Base-by-base conservation (phyloP, 2,888 invertebrate genomes). In the Tetranychus truncatus region DNA sequence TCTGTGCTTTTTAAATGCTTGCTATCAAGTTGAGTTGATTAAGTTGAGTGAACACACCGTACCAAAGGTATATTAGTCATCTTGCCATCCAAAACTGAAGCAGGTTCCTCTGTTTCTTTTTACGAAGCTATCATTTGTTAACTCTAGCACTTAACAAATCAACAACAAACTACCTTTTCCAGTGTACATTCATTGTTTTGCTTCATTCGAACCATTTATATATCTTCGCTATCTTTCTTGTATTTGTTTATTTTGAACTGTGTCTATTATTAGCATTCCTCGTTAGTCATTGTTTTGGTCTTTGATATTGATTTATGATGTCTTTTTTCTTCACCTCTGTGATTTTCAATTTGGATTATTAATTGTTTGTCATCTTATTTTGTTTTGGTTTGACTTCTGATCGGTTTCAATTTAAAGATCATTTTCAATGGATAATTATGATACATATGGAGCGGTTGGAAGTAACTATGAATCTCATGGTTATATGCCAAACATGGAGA, bases 371-470 rank as follows among this genome's bases (percentile, higher is more conserved):
- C 69, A 21, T 69, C 69, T 69, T 20, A 5, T n/a, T n/a, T 69
- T 69, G 8, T 24, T 24, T 24, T 55, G 9, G 55, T 9, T 55
- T 1, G 15, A 15, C 15, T 55, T 0, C 15, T 6, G 15, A 55
- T 15, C 15, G 15, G 34, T 34, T 7, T 15, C 20, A 20, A 66
- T 66, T 15, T 66, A 9, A 34, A 21, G 21, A 24, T 15, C 8
- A 69, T 69, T 69, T 8, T 69, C 69, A 21, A 55, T 55, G 55
- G 55, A 55, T 55, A 55, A 55, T 55, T 55, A 55, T 55, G 55
- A 55, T 15, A 55, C 55, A 9, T 55, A 55, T 55, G 55, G 55
- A 55, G 55, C 55, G 3, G 55, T 55, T 55, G 55, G 55, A 15
- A 55, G 15, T 2, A 55, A 55, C 55, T 55, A 55, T 55, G 55